phyloP scores from a whole-genome alignment of 2,888 invertebrate species.

The Amphimallon solstitiale region DNA sequence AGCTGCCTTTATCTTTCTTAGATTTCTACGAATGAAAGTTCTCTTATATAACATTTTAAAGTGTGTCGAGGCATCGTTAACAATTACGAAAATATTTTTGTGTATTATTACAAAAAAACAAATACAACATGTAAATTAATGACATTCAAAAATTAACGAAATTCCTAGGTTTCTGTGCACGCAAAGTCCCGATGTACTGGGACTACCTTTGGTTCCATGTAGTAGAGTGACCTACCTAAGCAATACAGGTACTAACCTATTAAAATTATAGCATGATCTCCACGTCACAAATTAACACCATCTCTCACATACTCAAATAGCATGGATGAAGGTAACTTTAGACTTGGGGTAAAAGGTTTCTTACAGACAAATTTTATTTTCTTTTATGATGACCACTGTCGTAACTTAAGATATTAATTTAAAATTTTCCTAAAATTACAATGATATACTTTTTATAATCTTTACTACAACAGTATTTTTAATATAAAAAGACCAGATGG shows the following conservation, averaged over 20 bases:
- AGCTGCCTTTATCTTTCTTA: no score
- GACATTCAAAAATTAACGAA: slow-evolving; percentile 28
- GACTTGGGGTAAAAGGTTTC: not conserved
- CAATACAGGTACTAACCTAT: slow-evolving; percentile 56
- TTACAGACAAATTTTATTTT: slow-evolving; percentile 7
- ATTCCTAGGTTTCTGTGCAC: slow-evolving; percentile 63
- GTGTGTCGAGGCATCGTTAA: no score
- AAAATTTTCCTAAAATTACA: no score
- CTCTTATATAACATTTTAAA: no score
- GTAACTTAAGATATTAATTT: not conserved
- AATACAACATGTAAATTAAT: not conserved
- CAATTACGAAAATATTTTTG: no score
- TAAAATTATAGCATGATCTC: no score
- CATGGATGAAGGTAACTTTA: not conserved
- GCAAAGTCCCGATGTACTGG: slow-evolving; percentile 65
- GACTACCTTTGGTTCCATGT: slow-evolving; percentile 63
- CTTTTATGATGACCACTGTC: slow-evolving; percentile 1
- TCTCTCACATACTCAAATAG: no score
- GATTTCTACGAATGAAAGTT: no score
- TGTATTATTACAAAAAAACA: no score
- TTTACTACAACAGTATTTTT: no score
- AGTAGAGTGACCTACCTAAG: slow-evolving; percentile 63
- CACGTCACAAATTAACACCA: no score
- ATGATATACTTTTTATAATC: no score
- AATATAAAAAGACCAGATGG: slow-evolving; percentile 62